These are phyloP conservation scores for Drosophila tsacasi DNA, from an alignment of 1,140 invertebrate genomes.

Conservation along the genomic window DNA sequence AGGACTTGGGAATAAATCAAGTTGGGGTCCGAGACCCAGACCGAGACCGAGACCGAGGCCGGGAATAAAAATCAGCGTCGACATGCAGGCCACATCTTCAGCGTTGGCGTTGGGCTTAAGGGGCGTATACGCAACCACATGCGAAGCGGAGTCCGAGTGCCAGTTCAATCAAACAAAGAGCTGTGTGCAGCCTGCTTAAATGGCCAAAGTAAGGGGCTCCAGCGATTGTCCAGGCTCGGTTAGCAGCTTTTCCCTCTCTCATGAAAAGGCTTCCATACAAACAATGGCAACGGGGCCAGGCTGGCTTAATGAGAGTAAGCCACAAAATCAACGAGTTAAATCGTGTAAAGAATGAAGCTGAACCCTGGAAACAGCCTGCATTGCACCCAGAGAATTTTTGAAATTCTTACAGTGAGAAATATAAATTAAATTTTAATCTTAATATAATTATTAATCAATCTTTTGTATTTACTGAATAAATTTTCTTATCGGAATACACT, in stretches of 20 bases:
- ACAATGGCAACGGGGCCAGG: conserved; percentile 52
- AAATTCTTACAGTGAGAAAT: not conserved
- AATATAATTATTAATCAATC: not conserved
- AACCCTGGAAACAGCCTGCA: conserved; percentile 33
- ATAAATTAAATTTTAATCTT: not conserved
- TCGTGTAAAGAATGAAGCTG: conserved; percentile 70
- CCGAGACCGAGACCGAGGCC: conserved; percentile 12
- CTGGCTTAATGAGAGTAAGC: conserved; percentile 76
- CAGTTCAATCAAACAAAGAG: conserved; percentile 54
- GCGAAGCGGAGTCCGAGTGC: conserved; percentile 19
- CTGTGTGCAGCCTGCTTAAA: conserved; percentile 24
- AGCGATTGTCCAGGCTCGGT: conserved; percentile 2
- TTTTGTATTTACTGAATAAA: too few species aligned
- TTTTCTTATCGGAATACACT: too few species aligned
- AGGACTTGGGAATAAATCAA: conserved; percentile 69
- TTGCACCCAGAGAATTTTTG: conserved; percentile 15
- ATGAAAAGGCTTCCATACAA: conserved; percentile 24
- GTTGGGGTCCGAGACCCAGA: conserved; percentile 17
- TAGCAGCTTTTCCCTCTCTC: conserved; percentile 15
- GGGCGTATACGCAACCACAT: conserved; percentile 22
- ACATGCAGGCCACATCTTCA: conserved; percentile 63
- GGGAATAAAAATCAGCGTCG: conserved; percentile 70
- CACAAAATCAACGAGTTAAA: conserved; percentile 80
- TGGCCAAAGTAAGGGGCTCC: conserved; percentile 20
- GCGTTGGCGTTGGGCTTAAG: conserved; percentile 15